These are phyloP conservation scores for Polydrusus tereticollis DNA, from an alignment of 2,888 invertebrate species.

Conservation along the genomic window DNA sequence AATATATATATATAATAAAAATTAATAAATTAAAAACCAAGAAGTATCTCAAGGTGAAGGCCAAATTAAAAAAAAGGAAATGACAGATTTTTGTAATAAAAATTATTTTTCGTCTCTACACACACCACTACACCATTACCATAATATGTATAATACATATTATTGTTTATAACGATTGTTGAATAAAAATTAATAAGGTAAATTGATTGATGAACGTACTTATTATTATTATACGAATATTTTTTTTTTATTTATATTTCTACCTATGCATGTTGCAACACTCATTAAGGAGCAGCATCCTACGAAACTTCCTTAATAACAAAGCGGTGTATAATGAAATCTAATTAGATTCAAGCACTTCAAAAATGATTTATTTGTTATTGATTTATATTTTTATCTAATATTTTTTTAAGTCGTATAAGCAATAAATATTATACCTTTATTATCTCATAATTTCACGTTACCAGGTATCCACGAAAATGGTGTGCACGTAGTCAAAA, in stretches of 20 bases:
- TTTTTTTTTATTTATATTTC: not conserved
- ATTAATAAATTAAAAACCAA: too few relatives aligned
- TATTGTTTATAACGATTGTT: too few relatives aligned
- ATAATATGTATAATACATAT: too few relatives aligned
- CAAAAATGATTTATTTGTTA: not conserved
- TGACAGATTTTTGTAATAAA: too few relatives aligned
- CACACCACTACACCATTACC: too few relatives aligned
- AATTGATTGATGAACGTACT: not conserved
- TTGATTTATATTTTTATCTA: not conserved
- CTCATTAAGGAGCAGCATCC: conserved; percentile 1
- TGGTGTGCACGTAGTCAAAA: too few relatives aligned
- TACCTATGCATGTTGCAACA: not conserved
- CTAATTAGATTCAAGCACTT: not conserved
- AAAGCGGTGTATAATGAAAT: conserved; percentile 6
- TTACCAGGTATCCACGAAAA: too few relatives aligned
- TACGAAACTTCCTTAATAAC: conserved; percentile 4
- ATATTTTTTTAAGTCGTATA: not conserved
- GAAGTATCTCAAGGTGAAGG: too few relatives aligned
- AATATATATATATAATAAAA: too few relatives aligned
- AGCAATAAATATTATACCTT: not conserved
- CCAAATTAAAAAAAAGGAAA: too few relatives aligned
- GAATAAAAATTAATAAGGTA: too few relatives aligned
- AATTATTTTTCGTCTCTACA: too few relatives aligned
- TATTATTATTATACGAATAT: not conserved
- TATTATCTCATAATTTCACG: not conserved